Evolutionary conservation across 2,888 invertebrate genomes (phyloP), one percentile per base, ranked within the genome.

Genomic region (Agelastica alni): DNA sequence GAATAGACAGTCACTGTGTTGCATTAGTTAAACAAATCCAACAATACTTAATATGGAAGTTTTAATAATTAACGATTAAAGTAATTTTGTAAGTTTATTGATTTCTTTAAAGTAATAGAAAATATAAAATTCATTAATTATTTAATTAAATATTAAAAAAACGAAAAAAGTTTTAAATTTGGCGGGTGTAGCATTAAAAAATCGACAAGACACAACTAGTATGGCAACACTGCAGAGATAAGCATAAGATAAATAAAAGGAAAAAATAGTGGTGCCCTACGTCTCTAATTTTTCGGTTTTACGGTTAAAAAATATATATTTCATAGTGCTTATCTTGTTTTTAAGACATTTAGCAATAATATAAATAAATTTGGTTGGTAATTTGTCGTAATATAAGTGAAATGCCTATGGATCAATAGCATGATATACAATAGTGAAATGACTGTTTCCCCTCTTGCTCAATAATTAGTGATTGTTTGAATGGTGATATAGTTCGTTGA

Each of bases 401-500:
- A 68, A 70, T 69, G 67, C 65, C 62, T 64, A 64, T 63, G 73
- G 73, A 75, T 75, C 75, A 72, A 75, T 75, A 75, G 73, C 70
- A 72, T 67, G 67, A 67, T 70, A 63, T 69, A 68, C 64, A 72
- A 70, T 65, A 66, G 66, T 67, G 70, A 70, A 72, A 70, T 73
- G 71, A 69, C 67, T 68, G 66, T 69, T 69, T 70, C 64, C 64
- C 61, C 56, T 69, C 70, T 70, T 71, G 68, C 70, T 72, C 70
- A 70, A 71, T 69, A 69, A 68, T 65, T 69, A 68, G 56, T 48
- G 44, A 56, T 56, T 49, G 42, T 56, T 51, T 61, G 61, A 63
- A 59, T 63, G 57, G 58, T 55, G 48, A 46, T 48, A 44, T 30
- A 52, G 28, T 41, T 51, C 28, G 47, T 48, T 46, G 39, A 47